Conservation (phyloP, 2,797 vertebrate species). For the Mareca strepera region DNA sequence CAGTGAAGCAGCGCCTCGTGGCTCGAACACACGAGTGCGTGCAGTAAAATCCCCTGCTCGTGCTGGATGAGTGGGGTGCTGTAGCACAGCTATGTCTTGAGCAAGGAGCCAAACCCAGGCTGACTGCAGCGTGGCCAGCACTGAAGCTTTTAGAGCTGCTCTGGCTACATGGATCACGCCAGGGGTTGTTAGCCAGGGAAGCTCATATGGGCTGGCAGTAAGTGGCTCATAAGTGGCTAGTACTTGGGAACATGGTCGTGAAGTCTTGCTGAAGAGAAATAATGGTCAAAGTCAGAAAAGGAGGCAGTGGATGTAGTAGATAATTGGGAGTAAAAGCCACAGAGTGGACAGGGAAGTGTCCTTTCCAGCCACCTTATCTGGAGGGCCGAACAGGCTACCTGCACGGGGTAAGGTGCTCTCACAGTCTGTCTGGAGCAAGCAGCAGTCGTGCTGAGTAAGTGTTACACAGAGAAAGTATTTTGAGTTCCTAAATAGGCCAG, state of each 20-base stretch:
- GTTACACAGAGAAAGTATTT: neutral
- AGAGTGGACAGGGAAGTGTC: neutral
- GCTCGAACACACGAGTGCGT: neutral
- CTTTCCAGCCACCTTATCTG: neutral
- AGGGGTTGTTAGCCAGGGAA: neutral
- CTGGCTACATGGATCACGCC: neutral
- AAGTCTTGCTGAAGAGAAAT: neutral
- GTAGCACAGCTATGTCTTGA: neutral
- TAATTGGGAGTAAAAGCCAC: neutral
- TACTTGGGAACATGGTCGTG: neutral
- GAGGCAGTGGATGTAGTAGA: neutral
- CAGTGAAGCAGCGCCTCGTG: neutral
- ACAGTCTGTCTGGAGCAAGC: neutral
- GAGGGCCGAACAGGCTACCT: too few relatives aligned
- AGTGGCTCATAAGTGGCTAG: neutral
- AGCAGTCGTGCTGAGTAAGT: neutral
- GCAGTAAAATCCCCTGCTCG: neutral
- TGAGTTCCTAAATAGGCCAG: neutral
- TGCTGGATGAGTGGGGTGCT: too few relatives aligned
- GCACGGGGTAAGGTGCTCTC: neutral
- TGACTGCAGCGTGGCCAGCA: too few relatives aligned
- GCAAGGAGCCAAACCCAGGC: neutral
- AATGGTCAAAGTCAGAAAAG: neutral
- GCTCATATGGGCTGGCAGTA: neutral
- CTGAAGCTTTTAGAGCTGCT: neutral